Evolutionary conservation across 2,797 vertebrate genomes (phyloP), one percentile per base, ranked within the genome.

Genomic region (Pterois miles): DNA sequence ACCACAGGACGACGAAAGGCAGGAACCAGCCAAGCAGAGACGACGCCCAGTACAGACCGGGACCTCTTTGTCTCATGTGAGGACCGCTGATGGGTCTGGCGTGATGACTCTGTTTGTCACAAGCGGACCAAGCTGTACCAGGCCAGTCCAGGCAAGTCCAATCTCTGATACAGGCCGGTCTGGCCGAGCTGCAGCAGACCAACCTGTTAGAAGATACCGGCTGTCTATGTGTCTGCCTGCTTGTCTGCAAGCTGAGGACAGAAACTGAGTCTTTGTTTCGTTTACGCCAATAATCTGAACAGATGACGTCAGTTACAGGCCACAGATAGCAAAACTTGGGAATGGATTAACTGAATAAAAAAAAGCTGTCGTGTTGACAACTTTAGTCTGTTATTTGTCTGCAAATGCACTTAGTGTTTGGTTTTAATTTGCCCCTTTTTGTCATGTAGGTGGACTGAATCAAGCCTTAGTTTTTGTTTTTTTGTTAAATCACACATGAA

Each of bases 221-320:
- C 71, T 93, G 54, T 72, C 79, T 0, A 63, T 53, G 2, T 93
- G 91, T 68, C 80, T 94, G 20, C 85, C 81, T 11, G 85, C 65
- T 3, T 94, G 93, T 25, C 74, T 92, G 22, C 80, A 82, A 22
- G 36, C 71, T 18, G 66, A 82, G 5, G 56, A 88, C 8, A 12
- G 31, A 8, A 23, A 54, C 53, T 87, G 56, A 90, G 13, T 25
- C 8, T 14, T 33, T 31, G 40, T n/a, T 80, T 56, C 7, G 38
- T 31, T 56, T 1, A 23, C 10, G 18, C 25, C 22, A 18, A 7
- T 48, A 8, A 40, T 23, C 10, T 52, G 16, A 40, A 40, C 12
- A 22, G 22, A 13, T 23, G 38, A 66, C 2, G 5, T n/a, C 6
- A 18, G 8, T 62, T 13, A 18, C n/a, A n/a, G n/a, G n/a, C n/a